Conservation (phyloP, 2,888 invertebrate species). For the Cetonia aurata region DNA sequence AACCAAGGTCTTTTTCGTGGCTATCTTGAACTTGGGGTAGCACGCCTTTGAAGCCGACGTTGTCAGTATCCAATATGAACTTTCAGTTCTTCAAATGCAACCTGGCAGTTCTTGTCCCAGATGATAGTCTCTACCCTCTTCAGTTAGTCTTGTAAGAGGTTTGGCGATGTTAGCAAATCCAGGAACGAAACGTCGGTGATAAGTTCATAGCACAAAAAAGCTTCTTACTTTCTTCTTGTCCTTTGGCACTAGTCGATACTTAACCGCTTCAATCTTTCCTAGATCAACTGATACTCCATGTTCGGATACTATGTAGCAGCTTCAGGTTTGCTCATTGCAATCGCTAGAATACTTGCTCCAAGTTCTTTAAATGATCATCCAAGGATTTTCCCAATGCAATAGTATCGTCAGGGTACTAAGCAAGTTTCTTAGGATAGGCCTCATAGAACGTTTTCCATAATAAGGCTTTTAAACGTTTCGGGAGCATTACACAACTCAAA, state of each 20-base stretch:
- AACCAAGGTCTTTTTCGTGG: no score
- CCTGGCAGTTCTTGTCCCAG: no score
- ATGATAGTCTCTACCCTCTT: no score
- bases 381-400: not conserved
- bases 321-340: not conserved
- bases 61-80: no score
- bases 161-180: constrained; percentile 6
- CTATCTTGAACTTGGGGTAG: no score
- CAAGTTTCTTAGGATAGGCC: constrained; percentile 39
- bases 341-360: not conserved
- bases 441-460: no score
- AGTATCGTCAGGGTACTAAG: constrained; percentile 22
- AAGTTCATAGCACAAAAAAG: not conserved
- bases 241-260: no score
- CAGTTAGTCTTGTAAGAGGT: not conserved
- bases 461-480: not conserved
- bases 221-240: not conserved
- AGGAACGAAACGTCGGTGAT: not conserved
- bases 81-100: no score
- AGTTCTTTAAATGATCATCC: not conserved
- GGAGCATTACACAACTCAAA: not conserved
- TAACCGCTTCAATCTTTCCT: no score
- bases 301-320: no score
- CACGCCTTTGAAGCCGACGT: no score
- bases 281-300: no score